Evolutionary conservation across 1,140 invertebrate genomes (phyloP).

Genomic region (Ceratosolen solmsi): DNA sequence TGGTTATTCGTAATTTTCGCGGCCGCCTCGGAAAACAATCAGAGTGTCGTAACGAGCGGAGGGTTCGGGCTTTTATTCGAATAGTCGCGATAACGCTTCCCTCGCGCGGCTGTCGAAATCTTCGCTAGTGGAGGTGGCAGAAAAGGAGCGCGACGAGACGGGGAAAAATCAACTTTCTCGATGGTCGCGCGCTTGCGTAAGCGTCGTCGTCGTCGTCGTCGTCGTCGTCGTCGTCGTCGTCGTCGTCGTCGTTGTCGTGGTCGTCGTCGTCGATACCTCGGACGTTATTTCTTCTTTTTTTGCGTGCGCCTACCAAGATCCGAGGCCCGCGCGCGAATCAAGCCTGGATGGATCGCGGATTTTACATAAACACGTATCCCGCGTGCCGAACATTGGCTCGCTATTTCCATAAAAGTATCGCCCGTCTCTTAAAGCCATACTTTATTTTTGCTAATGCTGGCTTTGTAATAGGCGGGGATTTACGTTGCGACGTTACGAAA

Average conservation of each 20-base stretch:
- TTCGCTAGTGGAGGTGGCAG: not conserved
- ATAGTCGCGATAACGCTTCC: not conserved
- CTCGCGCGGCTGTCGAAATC: not conserved
- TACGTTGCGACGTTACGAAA: not conserved
- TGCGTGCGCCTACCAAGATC: too few species aligned
- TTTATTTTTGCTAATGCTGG: not conserved
- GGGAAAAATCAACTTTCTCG: conserved; percentile 28
- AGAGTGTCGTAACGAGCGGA: too few species aligned
- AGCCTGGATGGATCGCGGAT: not conserved
- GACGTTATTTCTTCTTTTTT: too few species aligned
- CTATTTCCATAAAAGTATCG: not conserved
- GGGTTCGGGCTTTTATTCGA: not conserved
- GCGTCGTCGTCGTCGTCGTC: not conserved
- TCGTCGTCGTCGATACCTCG: too few species aligned
- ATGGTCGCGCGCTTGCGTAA: conserved; percentile 42
- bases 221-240: too few species aligned
- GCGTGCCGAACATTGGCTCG: not conserved
- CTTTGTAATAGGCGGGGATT: not conserved
- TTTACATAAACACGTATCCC: not conserved
- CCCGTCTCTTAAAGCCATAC: not conserved
- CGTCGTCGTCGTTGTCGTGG: too few species aligned
- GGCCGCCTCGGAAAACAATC: too few species aligned
- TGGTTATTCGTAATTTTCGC: too few species aligned
- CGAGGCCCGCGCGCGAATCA: not conserved
- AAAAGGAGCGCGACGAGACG: not conserved